Evolutionary conservation across 1,140 invertebrate species (phyloP).

Genomic region (Antheraea mylitta): DNA sequence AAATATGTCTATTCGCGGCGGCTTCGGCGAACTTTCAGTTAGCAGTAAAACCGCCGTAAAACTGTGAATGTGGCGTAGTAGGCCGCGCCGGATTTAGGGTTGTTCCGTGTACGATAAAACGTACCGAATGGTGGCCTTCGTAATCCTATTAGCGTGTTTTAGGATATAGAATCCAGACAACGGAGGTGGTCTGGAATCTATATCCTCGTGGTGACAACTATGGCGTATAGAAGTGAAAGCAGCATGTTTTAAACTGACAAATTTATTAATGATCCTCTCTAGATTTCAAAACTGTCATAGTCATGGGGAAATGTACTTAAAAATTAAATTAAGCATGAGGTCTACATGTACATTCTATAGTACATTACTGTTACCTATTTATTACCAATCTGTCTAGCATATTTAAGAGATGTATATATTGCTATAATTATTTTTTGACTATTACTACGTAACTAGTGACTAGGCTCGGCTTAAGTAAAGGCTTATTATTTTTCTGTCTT

Average conservation of each 20-base stretch:
- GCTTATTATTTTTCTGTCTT: no score
- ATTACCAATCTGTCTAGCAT: no score
- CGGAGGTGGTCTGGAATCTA: not conserved
- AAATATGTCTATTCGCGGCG: constrained; percentile 14
- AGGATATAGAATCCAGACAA: not conserved
- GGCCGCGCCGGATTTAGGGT: constrained; percentile 22
- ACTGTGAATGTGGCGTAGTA: constrained; percentile 28
- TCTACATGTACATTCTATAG: no score
- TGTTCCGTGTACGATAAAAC: constrained; percentile 21
- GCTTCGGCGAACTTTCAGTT: constrained; percentile 19
- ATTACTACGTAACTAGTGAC: no score
- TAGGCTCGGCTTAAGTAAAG: no score
- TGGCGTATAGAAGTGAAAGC: not conserved
- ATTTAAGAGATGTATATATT: no score
- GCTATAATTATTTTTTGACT: no score
- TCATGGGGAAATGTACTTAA: no score
- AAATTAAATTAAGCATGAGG: no score
- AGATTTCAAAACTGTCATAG: not conserved
- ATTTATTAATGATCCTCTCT: not conserved
- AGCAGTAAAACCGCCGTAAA: constrained; percentile 49
- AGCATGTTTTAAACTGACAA: not conserved
- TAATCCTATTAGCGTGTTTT: not conserved
- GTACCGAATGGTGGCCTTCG: constrained; percentile 20
- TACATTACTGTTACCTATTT: no score
- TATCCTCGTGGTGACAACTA: not conserved